A percentile compares a stretch with the other conserved stretches of the same genome.
Conservation (phyloP, 2,888 invertebrate species). For the Minunthozetes semirufus region DNA sequence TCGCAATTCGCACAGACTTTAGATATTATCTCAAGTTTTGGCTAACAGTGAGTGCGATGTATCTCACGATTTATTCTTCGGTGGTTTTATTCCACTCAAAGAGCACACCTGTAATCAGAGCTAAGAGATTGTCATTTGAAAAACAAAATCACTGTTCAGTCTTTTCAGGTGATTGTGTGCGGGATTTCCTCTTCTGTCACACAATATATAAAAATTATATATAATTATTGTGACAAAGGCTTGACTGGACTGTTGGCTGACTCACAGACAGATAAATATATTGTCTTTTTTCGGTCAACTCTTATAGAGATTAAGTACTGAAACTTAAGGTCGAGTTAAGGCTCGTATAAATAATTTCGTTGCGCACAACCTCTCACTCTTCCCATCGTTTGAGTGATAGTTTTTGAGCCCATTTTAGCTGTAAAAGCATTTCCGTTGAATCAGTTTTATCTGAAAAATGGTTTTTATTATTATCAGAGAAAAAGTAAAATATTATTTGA, state of each 20-base stretch:
- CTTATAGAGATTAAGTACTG: neutral
- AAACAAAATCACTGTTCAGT: too few relatives aligned
- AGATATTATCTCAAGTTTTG: too few relatives aligned
- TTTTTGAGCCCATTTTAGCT: neutral
- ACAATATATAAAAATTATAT: neutral
- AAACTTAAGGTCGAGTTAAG: neutral
- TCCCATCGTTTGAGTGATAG: neutral
- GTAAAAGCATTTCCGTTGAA: neutral
- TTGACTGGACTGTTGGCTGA: too few relatives aligned
- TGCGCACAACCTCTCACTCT: neutral
- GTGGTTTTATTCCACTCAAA: too few relatives aligned
- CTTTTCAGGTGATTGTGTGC: neutral
- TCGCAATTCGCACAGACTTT: too few relatives aligned
- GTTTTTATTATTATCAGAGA: neutral
- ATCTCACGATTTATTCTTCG: too few relatives aligned
- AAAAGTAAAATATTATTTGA: constrained; percentile 11
- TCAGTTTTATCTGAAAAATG: constrained; percentile 5
- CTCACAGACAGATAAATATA: constrained; percentile 11
- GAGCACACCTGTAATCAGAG: too few relatives aligned
- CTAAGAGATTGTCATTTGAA: too few relatives aligned
- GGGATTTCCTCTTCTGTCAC: neutral
- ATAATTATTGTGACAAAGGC: constrained; percentile 23
- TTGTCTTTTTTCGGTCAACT: neutral
- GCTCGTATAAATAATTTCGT: neutral
- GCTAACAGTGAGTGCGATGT: too few relatives aligned